Conservation (phyloP, 2,113 vertebrate genomes). For the Terrapene triunguis region DNA sequence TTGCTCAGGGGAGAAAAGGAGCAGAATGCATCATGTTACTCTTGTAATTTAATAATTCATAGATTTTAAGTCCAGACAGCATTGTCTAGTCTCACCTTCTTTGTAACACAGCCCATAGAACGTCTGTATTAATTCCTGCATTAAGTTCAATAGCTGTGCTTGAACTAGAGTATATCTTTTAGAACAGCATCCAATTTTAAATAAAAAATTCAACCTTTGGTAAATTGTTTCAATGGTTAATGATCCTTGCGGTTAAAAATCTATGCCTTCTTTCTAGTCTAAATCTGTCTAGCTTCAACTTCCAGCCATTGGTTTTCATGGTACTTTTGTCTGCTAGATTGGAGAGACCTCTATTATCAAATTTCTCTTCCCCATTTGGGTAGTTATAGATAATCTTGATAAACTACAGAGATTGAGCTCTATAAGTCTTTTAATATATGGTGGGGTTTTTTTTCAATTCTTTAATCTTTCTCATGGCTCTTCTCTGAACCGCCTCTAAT, state of each 20-base stretch:
- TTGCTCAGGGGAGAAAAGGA: neutral
- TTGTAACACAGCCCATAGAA: neutral
- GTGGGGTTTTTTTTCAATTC: neutral
- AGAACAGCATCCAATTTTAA: neutral
- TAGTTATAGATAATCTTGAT: neutral
- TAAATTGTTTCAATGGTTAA: neutral
- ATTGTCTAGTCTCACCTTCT: neutral
- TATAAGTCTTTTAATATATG: neutral
- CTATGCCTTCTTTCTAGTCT: neutral
- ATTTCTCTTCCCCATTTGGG: neutral
- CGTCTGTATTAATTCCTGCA: neutral
- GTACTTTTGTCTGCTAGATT: neutral
- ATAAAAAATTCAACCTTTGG: neutral
- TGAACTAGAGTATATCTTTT: neutral
- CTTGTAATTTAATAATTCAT: neutral
- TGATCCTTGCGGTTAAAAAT: neutral
- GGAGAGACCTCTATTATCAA: neutral
- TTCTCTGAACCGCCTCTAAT: neutral
- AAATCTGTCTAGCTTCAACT: neutral
- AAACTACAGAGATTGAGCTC: neutral
- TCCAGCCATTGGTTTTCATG: neutral
- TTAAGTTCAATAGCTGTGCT: neutral
- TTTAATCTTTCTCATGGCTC: neutral
- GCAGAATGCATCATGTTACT: neutral
- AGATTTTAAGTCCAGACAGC: neutral